phyloP scores from a whole-genome alignment of 2,888 invertebrate species.

The Temnothorax unifasciatus region DNA sequence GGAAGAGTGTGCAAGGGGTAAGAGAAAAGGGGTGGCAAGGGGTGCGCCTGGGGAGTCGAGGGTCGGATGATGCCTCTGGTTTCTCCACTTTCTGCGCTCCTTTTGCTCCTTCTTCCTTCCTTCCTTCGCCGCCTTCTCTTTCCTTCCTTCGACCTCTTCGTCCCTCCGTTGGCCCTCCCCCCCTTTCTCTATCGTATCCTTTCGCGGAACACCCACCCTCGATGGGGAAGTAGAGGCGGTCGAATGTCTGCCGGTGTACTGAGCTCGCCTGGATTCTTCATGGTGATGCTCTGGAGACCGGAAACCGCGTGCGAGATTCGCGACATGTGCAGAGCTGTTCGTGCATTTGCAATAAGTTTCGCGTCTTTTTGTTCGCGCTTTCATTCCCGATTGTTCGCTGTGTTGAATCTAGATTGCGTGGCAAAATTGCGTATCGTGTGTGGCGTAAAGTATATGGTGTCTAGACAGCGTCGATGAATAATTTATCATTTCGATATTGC shows the following conservation, averaged over 20 bases:
- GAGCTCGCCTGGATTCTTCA: constrained; percentile 65
- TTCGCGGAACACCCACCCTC: constrained; percentile 61
- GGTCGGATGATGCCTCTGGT: constrained; percentile 62
- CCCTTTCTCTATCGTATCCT: constrained; percentile 68
- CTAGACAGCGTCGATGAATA: constrained; percentile 4
- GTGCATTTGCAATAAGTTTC: constrained; percentile 35
- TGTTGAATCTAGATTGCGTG: constrained; percentile 20
- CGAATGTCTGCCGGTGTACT: constrained; percentile 71
- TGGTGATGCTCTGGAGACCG: constrained; percentile 51
- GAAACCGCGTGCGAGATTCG: constrained; percentile 51
- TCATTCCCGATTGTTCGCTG: constrained; percentile 19
- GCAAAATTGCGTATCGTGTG: background rate
- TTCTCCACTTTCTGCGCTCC: constrained; percentile 65
- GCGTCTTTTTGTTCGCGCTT: constrained; percentile 27
- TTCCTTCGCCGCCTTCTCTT: constrained; percentile 26
- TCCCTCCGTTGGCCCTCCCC: constrained; percentile 48
- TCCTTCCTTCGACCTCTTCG: constrained; percentile 34
- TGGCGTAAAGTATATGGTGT: constrained; percentile 2
- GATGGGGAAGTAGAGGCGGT: constrained; percentile 57
- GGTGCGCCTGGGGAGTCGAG: constrained; percentile 58
- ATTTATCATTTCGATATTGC: background rate
- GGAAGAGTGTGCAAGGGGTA: constrained; percentile 64
- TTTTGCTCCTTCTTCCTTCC: constrained; percentile 42
- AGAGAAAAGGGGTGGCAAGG: constrained; percentile 56
- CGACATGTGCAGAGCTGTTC: constrained; percentile 45